A percentile compares a stretch with the other conserved stretches of the same genome.
Conservation (phyloP, 2,113 vertebrate species). For the Anoura caudifer region DNA sequence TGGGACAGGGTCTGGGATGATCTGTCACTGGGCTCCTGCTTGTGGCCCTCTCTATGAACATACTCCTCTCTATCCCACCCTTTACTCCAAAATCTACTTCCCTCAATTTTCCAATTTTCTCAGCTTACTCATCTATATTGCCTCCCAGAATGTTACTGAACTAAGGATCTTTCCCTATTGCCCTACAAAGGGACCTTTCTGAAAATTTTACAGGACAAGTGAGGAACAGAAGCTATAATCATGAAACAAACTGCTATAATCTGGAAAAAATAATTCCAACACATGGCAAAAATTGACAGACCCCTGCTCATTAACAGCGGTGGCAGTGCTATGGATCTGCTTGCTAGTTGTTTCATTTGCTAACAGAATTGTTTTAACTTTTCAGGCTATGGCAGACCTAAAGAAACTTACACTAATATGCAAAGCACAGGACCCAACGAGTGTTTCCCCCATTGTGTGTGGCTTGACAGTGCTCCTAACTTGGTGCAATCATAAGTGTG, state of each 20-base stretch:
- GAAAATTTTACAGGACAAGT: conserved; percentile 12
- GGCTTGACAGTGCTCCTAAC: conserved; percentile 19
- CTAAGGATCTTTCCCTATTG: background rate
- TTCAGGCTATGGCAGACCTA: background rate
- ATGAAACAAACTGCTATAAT: background rate
- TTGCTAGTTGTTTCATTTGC: background rate
- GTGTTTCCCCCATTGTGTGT: background rate
- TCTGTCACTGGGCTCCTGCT: background rate
- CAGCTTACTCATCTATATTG: background rate
- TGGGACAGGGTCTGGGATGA: background rate
- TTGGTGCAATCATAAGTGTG: conserved; percentile 19
- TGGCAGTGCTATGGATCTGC: background rate
- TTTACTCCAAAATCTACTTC: background rate
- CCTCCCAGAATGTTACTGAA: background rate
- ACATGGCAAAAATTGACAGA: background rate
- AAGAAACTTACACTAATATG: conserved; percentile 8
- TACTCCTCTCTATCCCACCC: background rate
- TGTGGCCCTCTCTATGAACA: background rate
- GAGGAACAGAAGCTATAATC: background rate
- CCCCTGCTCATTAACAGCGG: background rate
- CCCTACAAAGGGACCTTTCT: background rate
- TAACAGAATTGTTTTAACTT: conserved; percentile 46
- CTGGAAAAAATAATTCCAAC: background rate
- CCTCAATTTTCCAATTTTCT: background rate
- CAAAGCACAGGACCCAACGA: conserved; percentile 21